These are phyloP conservation scores for Heliangelus exortis DNA, from an alignment of 2,797 vertebrate species.

Conservation along the genomic window DNA sequence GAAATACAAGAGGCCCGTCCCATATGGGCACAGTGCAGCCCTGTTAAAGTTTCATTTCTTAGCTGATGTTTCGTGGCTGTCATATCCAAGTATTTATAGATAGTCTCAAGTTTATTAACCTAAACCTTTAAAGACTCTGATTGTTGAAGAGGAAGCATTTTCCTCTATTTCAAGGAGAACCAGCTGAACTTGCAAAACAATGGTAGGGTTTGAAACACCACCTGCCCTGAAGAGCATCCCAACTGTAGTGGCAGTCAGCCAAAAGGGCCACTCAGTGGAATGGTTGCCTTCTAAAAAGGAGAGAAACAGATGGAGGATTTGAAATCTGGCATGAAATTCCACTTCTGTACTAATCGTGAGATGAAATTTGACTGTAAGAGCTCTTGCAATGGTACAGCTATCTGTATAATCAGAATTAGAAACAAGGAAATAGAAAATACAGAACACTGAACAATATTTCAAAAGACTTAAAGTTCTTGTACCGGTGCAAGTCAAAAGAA, in stretches of 20 bases:
- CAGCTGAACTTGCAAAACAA: constrained; percentile 48
- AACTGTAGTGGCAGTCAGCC: constrained; percentile 54
- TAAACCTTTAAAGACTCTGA: neutral
- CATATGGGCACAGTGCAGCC: neutral
- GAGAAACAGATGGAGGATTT: constrained; percentile 67
- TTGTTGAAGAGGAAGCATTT: neutral
- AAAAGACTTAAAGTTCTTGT: constrained; percentile 52
- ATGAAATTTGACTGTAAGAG: constrained; percentile 53
- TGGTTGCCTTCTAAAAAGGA: constrained; percentile 49
- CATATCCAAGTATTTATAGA: neutral
- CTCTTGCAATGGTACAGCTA: constrained; percentile 27
- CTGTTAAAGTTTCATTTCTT: neutral
- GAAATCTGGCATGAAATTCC: constrained; percentile 62
- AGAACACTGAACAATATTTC: constrained; percentile 51
- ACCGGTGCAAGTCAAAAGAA: constrained; percentile 28
- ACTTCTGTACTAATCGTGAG: constrained; percentile 39
- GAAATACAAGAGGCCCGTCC: neutral
- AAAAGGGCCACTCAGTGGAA: constrained; percentile 49
- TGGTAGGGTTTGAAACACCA: constrained; percentile 42
- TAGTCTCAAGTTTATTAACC: neutral
- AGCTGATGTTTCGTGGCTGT: neutral
- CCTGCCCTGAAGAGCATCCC: constrained; percentile 63
- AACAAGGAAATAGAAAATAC: constrained; percentile 53
- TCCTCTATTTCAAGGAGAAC: constrained; percentile 11
- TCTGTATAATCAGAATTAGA: constrained; percentile 68